Evolutionary conservation across 2,888 invertebrate genomes (phyloP), one percentile per base, ranked within the genome.

Genomic region (Leptinotarsa juncta): DNA sequence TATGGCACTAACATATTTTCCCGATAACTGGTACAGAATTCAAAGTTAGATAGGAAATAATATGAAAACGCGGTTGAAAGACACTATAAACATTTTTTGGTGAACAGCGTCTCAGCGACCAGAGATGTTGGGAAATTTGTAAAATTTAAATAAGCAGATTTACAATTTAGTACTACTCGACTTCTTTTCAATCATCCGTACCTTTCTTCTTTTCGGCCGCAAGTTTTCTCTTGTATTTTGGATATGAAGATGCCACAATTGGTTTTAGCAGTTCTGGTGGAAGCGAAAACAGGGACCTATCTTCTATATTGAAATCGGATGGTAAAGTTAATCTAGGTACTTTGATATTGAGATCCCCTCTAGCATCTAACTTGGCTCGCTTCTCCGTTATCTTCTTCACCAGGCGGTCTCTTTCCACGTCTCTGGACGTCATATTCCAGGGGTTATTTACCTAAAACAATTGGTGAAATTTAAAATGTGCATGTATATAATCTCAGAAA

Each of bases 221-320:
- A 55, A 86, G 48, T 78, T 84, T 84, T 76, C 85, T 87, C 51
- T 82, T 82, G 77, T 86, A 86, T 77, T 84, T 85, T 0, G 87
- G 85, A 82, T 87, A 84, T 14, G 83, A 82, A 4, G 87, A 86
- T 26, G 87, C 87, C 50, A 87, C 79, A 68, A 86, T 86, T 4
- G 87, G 87, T 75, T 83, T 85, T 48, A 87, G 77, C 18, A 93
- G 86, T 86, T 93, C 90, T 67, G 92, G 90, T 0, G 94, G 93
- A 70, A 94, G 84, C 3, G 92, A 90, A 86, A 93, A 92, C 72
- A 93, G 82, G 1, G 91, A 90, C 70, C 90, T 88, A 23, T 91
- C 89, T 76, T 90, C 86, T 75, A 91, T 89, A 85, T 90, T 90
- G 79, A 90, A 91, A 83, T 91, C 91, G 50, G 90, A 89, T 0